A percentile compares a stretch with the other conserved stretches of the same genome.
phyloP scores from a whole-genome alignment of 2,888 invertebrate species.

The Spilosoma lubricipeda region DNA sequence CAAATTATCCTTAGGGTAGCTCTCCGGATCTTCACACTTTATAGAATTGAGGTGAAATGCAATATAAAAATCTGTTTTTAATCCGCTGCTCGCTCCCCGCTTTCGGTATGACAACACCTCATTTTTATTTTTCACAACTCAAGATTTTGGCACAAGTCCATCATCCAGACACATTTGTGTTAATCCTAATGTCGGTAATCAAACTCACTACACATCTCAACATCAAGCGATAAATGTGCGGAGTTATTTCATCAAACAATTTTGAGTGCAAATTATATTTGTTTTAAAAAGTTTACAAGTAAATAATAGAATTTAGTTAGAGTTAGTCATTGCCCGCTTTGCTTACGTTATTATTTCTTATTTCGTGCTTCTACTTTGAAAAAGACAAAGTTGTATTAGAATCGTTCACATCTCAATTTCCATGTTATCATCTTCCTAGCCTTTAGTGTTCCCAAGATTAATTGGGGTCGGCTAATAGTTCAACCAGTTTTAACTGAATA shows the following conservation, averaged over 20 bases:
- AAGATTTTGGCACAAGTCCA: constrained; percentile 18
- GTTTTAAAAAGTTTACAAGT: background rate
- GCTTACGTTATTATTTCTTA: background rate
- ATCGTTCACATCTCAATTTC: no score
- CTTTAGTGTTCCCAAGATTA: no score
- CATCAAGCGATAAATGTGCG: constrained; percentile 4
- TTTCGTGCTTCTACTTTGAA: background rate
- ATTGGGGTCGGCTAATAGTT: no score
- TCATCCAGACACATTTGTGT: constrained; percentile 1
- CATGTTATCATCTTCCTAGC: no score
- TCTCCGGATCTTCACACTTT: background rate
- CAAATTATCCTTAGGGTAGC: background rate
- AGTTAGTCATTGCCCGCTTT: background rate
- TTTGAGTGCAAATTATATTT: constrained; percentile 2
- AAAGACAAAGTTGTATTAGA: background rate
- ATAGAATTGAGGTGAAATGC: background rate
- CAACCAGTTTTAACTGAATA: no score
- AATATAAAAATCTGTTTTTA: background rate
- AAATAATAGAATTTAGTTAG: background rate
- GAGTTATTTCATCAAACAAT: constrained; percentile 10
- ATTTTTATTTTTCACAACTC: constrained; percentile 13
- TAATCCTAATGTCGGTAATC: constrained; percentile 15
- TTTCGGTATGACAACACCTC: background rate
- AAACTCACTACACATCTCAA: constrained; percentile 12
- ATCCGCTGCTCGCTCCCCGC: background rate